Evolutionary conservation across 2,113 vertebrate genomes (phyloP), one percentile per base, ranked within the genome.

Genomic region (Gavialis gangeticus): DNA sequence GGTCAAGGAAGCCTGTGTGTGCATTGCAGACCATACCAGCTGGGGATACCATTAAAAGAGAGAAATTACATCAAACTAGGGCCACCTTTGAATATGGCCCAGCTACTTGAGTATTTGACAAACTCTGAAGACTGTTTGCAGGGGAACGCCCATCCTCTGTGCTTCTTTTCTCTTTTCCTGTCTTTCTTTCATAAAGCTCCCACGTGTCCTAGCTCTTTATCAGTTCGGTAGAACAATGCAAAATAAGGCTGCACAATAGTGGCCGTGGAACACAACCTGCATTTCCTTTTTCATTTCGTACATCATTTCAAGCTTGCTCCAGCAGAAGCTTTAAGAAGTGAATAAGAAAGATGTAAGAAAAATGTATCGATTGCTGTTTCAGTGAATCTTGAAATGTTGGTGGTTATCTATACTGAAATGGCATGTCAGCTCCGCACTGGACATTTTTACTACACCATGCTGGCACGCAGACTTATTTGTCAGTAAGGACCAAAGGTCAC

Each of bases 281-380:
- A 81, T 94, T 97, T 89, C 88, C 83, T 90, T 93, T 96, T 87
- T 89, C 77, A 89, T 87, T 95, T 97, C 80, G 95, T 94, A 94
- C 79, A 90, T 93, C 90, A 95, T 82, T 97, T 93, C 87, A 64
- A 97, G 37, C 81, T 95, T 82, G 46, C 91, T 91, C 92, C 92
- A 97, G 93, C 59, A 97, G 89, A 96, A 85, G 93, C 96, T 97
- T 97, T 97, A 96, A 97, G 97, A 97, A 97, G 62, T 95, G 97
- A 97, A 97, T 97, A 94, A 97, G 97, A 96, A 97, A 95, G 90
- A 95, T 69, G 81, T 62, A 90, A 95, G 85, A 82, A 96, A 97
- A 95, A 90, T 19, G 37, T 85, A 64, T 15, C 27, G 1, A 62
- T 85, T 89, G 85, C 95, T 96, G 91, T 92, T 96, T 77, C 88